phyloP scores from a whole-genome alignment of 1,140 invertebrate species.

The Diachasmimorpha longicaudata region DNA sequence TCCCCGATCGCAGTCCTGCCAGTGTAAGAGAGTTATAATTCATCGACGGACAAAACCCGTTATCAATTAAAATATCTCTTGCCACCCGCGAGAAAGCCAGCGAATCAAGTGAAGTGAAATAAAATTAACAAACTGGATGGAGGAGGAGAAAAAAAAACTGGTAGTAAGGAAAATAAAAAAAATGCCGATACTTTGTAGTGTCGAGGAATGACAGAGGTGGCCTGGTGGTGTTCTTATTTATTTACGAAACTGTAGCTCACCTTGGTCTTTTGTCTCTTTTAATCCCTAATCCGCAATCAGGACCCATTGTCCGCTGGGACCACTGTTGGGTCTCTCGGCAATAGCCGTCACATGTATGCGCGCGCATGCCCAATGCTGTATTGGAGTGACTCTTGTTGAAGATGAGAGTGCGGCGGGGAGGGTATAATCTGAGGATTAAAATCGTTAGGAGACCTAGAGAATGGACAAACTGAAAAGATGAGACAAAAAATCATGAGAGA shows the following conservation, averaged over 20 bases:
- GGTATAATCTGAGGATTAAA: constrained; percentile 40
- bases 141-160: constrained; percentile 23
- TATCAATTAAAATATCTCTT: constrained; percentile 27
- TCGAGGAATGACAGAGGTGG: constrained; percentile 7
- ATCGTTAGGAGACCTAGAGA: constrained; percentile 27
- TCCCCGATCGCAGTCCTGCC: neutral
- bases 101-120: neutral
- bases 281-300: constrained; percentile 53
- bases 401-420: constrained; percentile 10
- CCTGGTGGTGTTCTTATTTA: constrained; percentile 41
- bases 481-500: constrained; percentile 17
- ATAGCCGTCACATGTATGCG: constrained; percentile 34
- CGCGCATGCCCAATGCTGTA: constrained; percentile 22
- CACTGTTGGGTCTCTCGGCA: constrained; percentile 6
- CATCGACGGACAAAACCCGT: constrained; percentile 15
- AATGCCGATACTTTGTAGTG: neutral
- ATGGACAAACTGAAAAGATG: constrained; percentile 17
- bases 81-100: constrained; percentile 14
- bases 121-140: neutral
- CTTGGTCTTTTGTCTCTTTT: constrained; percentile 46
- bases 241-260: constrained; percentile 35
- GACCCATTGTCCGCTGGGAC: constrained; percentile 36
- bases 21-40: constrained; percentile 10
- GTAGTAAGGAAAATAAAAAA: constrained; percentile 19
- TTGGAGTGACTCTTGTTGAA: constrained; percentile 13